These are phyloP conservation scores for Schizopygopsis malacanthus DNA, from an alignment of 2,797 vertebrate species.

Conservation along the genomic window DNA sequence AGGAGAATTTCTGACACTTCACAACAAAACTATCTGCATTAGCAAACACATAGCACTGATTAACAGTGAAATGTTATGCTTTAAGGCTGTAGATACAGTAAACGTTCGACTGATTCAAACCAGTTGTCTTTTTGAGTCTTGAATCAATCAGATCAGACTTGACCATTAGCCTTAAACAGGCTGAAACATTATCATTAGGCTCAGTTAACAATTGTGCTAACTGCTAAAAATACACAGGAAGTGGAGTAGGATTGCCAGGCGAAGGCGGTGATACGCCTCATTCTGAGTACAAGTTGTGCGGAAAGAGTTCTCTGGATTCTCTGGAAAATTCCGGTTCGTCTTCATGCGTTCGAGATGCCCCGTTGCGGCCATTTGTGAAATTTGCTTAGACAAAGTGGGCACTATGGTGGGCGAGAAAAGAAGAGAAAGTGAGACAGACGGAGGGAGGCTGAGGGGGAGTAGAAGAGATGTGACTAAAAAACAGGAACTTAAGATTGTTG, in stretches of 20 bases:
- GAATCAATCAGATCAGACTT: conserved; percentile 31
- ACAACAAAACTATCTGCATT: conserved; percentile 44
- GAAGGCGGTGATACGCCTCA: conserved; percentile 22
- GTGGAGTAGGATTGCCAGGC: conserved; percentile 28
- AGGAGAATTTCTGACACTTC: conserved; percentile 45
- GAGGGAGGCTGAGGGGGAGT: conserved; percentile 11
- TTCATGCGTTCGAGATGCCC: conserved; percentile 47
- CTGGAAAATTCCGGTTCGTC: conserved; percentile 32
- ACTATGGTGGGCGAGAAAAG: conserved; percentile 25
- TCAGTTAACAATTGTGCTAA: conserved; percentile 36
- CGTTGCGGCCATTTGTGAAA: conserved; percentile 56
- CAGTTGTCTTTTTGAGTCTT: not conserved
- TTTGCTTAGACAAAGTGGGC: conserved; percentile 47
- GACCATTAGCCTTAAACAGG: conserved; percentile 41
- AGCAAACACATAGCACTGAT: conserved; percentile 18
- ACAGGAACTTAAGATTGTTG: conserved; percentile 17
- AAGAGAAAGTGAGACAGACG: conserved; percentile 38
- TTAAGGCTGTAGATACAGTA: not conserved
- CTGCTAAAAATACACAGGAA: conserved; percentile 52
- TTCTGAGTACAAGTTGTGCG: conserved; percentile 45
- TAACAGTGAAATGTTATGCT: not conserved
- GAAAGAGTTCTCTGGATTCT: conserved; percentile 33
- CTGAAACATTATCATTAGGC: conserved; percentile 42
- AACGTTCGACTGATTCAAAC: not conserved
- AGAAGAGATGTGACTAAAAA: conserved; percentile 25